Conservation (phyloP, 2,888 invertebrate genomes). For the Apeira syringaria region DNA sequence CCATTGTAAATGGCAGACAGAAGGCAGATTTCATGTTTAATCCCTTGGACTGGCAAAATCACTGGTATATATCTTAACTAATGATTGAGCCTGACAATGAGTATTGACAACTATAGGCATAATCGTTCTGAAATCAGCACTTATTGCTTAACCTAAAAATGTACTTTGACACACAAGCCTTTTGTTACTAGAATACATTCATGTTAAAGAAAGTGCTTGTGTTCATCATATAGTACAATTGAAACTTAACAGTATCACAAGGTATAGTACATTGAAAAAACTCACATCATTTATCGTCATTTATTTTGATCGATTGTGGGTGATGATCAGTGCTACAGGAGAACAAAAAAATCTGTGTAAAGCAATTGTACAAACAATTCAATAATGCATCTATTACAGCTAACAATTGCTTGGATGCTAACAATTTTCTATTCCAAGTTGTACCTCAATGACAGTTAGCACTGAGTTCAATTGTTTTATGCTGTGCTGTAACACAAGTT, state of each 20-base stretch:
- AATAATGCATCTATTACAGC: too few relatives aligned
- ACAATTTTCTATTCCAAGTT: too few relatives aligned
- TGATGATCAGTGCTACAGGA: too few relatives aligned
- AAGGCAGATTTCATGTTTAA: conserved; percentile 29
- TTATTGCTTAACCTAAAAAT: conserved; percentile 66
- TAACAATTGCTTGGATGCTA: too few relatives aligned
- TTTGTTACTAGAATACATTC: conserved; percentile 2
- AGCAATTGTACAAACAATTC: too few relatives aligned
- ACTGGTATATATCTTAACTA: conserved; percentile 40
- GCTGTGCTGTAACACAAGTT: too few relatives aligned
- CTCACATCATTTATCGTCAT: too few relatives aligned
- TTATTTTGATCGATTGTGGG: too few relatives aligned
- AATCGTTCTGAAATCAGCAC: conserved; percentile 62
- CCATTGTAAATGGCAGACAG: conserved; percentile 52
- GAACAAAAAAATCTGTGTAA: too few relatives aligned
- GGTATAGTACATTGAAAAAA: conserved; percentile 4
- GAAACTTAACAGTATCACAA: conserved; percentile 8
- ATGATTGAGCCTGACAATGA: conserved; percentile 67
- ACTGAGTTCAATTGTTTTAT: too few relatives aligned
- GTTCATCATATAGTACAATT: conserved; percentile 3
- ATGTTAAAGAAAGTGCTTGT: conserved; percentile 10
- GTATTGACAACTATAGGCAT: conserved; percentile 75
- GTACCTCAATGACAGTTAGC: too few relatives aligned
- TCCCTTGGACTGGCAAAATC: conserved; percentile 37
- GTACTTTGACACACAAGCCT: conserved; percentile 50